These are phyloP conservation scores for Temnothorax rugatulus DNA, from an alignment of 2,888 invertebrate species.

Conservation along the genomic window DNA sequence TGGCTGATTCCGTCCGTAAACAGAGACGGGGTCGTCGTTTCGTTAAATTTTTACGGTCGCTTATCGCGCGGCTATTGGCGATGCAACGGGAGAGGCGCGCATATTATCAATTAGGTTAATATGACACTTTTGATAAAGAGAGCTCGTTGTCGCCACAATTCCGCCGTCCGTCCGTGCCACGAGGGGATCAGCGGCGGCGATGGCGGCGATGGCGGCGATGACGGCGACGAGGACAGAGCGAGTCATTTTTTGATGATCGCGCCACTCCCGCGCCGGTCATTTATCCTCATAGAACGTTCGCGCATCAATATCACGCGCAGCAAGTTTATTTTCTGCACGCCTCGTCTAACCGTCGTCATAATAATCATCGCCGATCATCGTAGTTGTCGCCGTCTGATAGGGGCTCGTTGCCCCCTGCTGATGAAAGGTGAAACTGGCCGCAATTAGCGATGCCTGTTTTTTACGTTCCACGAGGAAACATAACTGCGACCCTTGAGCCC, in stretches of 20 bases:
- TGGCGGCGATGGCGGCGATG: not conserved
- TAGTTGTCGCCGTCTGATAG: slow-evolving; percentile 63
- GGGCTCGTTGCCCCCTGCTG: slow-evolving; percentile 66
- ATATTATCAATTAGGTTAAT: slow-evolving; percentile 68
- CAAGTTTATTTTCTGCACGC: slow-evolving; percentile 22
- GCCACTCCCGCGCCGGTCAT: slow-evolving; percentile 8
- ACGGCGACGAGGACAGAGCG: not conserved
- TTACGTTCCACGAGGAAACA: slow-evolving; percentile 64
- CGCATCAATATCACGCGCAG: slow-evolving; percentile 29
- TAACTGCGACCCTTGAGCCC: slow-evolving; percentile 69
- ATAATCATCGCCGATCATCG: slow-evolving; percentile 34
- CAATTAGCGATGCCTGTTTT: slow-evolving; percentile 63
- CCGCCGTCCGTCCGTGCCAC: slow-evolving; percentile 23
- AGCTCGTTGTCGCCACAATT: slow-evolving; percentile 38
- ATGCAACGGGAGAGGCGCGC: slow-evolving; percentile 62
- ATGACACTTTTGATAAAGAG: slow-evolving; percentile 68
- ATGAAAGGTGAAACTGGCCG: slow-evolving; percentile 70
- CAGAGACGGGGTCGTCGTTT: slow-evolving; percentile 15
- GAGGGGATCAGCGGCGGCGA: not conserved
- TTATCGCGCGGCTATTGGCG: slow-evolving; percentile 64
- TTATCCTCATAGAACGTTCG: slow-evolving; percentile 32
- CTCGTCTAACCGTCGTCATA: slow-evolving; percentile 18
- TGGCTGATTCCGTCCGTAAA: not conserved
- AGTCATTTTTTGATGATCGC: slow-evolving; percentile 30
- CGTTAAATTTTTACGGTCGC: slow-evolving; percentile 32